Evolutionary conservation across 1,140 invertebrate species (phyloP).

Genomic region (Aphelinus atriplicis): DNA sequence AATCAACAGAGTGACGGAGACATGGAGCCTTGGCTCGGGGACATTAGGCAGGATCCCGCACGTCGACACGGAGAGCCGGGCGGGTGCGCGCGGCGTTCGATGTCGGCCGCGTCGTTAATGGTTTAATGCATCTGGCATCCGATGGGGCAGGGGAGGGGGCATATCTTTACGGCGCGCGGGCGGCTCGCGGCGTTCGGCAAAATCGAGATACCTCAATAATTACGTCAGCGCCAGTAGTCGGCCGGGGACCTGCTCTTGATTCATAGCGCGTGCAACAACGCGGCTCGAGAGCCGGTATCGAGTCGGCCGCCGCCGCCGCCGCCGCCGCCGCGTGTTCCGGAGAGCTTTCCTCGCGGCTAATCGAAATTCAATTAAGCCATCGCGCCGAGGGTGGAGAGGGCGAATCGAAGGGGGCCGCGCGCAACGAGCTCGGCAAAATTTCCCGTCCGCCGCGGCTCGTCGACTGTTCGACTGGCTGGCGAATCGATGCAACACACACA

Average conservation of each 20-base stretch:
- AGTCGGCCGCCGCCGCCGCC: slow-evolving; percentile 19
- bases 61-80: too few relatives aligned
- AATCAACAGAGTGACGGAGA: too few relatives aligned
- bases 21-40: too few relatives aligned
- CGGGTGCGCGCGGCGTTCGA: slow-evolving; percentile 39
- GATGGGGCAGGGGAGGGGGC: slow-evolving; percentile 14
- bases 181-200: slow-evolving; percentile 26
- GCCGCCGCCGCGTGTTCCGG: background rate
- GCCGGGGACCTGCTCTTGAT: slow-evolving; percentile 59
- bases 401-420: too few relatives aligned
- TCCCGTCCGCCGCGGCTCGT: too few relatives aligned
- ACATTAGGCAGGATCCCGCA: too few relatives aligned
- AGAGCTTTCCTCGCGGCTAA: slow-evolving; percentile 55
- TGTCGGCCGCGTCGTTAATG: slow-evolving; percentile 56
- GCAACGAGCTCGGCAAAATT: too few relatives aligned
- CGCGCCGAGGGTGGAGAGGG: slow-evolving; percentile 38
- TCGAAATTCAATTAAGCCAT: slow-evolving; percentile 66
- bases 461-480: too few relatives aligned
- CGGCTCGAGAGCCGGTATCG: background rate
- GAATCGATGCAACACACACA: too few relatives aligned
- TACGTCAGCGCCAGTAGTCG: slow-evolving; percentile 55
- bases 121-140: slow-evolving; percentile 56
- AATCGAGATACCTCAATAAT: slow-evolving; percentile 62
- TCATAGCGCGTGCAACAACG: slow-evolving; percentile 50
- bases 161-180: slow-evolving; percentile 44